Conservation (phyloP, 2,113 vertebrate species). For the Gobio gobio region DNA sequence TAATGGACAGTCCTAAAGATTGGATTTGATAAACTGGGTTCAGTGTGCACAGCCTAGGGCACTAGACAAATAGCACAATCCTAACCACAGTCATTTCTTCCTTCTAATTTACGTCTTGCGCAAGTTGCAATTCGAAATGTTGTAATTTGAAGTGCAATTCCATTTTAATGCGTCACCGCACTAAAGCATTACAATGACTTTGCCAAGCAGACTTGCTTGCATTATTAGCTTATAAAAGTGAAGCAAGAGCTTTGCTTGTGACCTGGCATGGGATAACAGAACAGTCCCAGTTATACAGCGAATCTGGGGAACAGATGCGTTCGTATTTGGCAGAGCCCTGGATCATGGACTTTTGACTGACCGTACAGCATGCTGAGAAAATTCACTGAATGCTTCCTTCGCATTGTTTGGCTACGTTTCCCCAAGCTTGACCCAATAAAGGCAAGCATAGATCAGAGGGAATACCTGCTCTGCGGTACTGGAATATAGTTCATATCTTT, state of each 20-base stretch:
- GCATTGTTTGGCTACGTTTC: constrained; percentile 32
- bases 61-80: neutral
- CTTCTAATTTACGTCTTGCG: neutral
- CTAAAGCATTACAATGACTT: neutral
- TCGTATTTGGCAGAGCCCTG: constrained; percentile 38
- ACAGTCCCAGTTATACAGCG: neutral
- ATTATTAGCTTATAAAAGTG: constrained; percentile 46
- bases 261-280: constrained; percentile 52
- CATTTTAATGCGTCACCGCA: neutral
- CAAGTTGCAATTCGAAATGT: neutral
- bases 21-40: neutral
- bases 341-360: constrained; percentile 35
- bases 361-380: neutral
- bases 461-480: constrained; percentile 36
- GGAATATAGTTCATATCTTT: constrained; percentile 11
- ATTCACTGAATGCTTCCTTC: constrained; percentile 40
- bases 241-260: constrained; percentile 45
- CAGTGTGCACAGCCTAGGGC: neutral
- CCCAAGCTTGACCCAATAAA: constrained; percentile 53
- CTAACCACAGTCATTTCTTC: neutral
- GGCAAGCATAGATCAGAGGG: constrained; percentile 47
- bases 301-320: constrained; percentile 57
- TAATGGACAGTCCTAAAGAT: neutral
- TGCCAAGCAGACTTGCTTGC: constrained; percentile 6
- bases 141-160: neutral